Evolutionary conservation across 2,797 vertebrate species (phyloP), one percentile per base, ranked within the genome.

Genomic region (Enteromius anoplus): DNA sequence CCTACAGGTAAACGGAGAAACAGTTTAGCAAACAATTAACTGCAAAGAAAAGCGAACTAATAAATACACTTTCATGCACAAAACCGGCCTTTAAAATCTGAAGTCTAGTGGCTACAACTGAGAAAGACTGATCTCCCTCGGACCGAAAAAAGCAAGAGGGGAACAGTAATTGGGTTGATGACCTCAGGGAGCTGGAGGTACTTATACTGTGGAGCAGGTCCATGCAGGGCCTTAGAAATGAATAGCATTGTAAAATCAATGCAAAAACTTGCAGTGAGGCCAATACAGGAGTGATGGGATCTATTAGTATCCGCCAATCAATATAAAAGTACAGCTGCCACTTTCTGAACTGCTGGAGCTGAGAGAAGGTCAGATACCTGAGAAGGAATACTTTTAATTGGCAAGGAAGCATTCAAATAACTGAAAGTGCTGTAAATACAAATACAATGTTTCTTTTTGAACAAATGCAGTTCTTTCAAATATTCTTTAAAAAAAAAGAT

Each of bases 1-100:
- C 96, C 98, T 99, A 92, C 84, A 85, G 91, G 23, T 69, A 40
- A 21, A 79, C 7, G 12, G 26, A 68, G 40, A 42, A 76, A 58
- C 19, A 29, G 23, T 53, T 26, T 40, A 34, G 19, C 40, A 29
- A 47, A 47, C 40, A 47, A 29, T 26, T 42, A 12, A 53, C 55
- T 5, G n/a, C n/a, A 60, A 62, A 21, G 10, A 34, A 34, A n/a
- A 34, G 5, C n/a, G 0, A 75, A 32, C 19, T n/a, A 37, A 11
- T 34, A 53, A 53, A 53, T 4, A 37, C 21, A 40, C 32, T 40
- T 55, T 58, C 6, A 58, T 17, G 51, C 32, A 40, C 34, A 40
- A 62, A 76, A 42, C 37, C n/a, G n/a, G 75, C 55, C 45, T 60
- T 62, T 62, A 23, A 75, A 60, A 60, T 75, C 40, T 23, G 12